Conservation (phyloP, 2,888 invertebrate species). For the Pherbina coryleti region DNA sequence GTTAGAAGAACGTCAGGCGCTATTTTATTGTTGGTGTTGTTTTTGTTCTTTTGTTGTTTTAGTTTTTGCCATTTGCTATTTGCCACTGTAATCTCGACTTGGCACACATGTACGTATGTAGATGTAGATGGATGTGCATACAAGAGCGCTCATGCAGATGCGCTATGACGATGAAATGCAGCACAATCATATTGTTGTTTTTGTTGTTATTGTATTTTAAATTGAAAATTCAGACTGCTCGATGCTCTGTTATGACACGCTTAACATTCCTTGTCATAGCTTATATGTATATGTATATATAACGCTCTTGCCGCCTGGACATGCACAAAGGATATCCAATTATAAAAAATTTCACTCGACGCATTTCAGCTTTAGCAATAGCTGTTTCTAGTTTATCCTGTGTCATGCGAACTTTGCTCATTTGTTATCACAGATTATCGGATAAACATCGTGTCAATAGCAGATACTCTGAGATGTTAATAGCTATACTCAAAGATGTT, state of each 20-base stretch:
- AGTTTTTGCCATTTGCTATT: not conserved
- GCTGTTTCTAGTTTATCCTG: not conserved
- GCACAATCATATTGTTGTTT: not conserved
- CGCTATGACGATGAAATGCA: not conserved
- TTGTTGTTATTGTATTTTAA: conserved; percentile 26
- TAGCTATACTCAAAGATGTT: not conserved
- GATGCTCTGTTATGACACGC: not conserved
- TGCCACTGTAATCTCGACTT: conserved; percentile 18
- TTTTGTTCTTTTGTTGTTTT: not conserved
- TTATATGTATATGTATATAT: no score
- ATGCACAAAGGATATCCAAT: conserved; percentile 16
- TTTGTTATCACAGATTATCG: conserved; percentile 1
- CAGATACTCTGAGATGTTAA: not conserved
- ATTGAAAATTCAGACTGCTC: conserved; percentile 23
- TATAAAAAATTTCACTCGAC: not conserved
- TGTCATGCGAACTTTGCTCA: not conserved
- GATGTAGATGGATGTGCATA: not conserved
- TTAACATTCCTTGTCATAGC: not conserved
- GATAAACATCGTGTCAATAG: conserved; percentile 8
- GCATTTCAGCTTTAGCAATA: no score
- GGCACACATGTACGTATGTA: conserved; percentile 15
- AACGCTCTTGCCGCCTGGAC: conserved; percentile 5
- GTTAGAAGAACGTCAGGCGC: not conserved
- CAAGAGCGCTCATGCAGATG: conserved; percentile 12
- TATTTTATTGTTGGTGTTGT: not conserved